These are phyloP conservation scores for Silurus glanis DNA, from an alignment of 2,113 vertebrate genomes.

Conservation along the genomic window DNA sequence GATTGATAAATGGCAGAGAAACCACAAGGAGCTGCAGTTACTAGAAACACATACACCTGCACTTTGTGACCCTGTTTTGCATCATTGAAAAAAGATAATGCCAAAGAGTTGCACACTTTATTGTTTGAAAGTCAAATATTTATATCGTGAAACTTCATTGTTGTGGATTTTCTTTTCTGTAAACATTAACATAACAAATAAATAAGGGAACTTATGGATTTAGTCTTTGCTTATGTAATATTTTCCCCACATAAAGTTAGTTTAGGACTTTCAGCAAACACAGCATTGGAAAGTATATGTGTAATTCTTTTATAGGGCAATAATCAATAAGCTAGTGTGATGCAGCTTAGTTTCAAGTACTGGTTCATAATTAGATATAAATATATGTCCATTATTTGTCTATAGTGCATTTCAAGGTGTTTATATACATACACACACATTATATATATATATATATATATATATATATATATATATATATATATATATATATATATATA, in stretches of 20 bases:
- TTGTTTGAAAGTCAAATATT: background rate
- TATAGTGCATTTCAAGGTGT: background rate
- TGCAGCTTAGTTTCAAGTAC: background rate
- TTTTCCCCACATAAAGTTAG: too few species aligned
- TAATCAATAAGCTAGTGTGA: background rate
- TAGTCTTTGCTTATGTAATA: too few species aligned
- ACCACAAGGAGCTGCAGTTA: constrained; percentile 8
- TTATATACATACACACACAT: too few species aligned
- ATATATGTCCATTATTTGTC: too few species aligned
- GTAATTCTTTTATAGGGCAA: background rate
- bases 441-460: too few species aligned
- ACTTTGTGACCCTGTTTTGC: constrained; percentile 17
- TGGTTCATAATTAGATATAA: background rate
- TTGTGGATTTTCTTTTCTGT: background rate
- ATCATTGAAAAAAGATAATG: background rate
- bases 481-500: too few species aligned
- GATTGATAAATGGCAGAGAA: constrained; percentile 23
- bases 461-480: too few species aligned
- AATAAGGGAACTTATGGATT: background rate
- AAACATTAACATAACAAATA: background rate
- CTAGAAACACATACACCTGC: constrained; percentile 39
- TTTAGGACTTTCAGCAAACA: background rate
- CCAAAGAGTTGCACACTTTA: background rate
- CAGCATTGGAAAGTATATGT: background rate
- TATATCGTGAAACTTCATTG: background rate